Percentiles rank a stretch among this genome's conserved stretches.
Conservation (phyloP, 2,888 invertebrate species). For the Gari tellinella region DNA sequence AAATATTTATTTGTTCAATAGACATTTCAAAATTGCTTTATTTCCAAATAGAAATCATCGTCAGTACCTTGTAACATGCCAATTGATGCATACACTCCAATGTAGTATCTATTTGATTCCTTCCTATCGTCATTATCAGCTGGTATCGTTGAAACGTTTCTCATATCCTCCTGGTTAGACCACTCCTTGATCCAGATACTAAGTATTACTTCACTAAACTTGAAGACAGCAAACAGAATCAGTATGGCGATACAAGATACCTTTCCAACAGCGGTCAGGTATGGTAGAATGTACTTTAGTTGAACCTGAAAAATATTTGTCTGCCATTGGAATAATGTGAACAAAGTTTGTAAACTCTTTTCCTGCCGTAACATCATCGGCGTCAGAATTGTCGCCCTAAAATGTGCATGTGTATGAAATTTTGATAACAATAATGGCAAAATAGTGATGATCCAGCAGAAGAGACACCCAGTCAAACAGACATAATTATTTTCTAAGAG, state of each 20-base stretch:
- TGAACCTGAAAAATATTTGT: constrained; percentile 4
- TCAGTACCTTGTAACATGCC: constrained; percentile 26
- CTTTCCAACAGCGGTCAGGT: constrained; percentile 22
- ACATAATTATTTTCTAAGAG: no score
- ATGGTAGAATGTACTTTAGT: constrained; percentile 15
- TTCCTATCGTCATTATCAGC: constrained; percentile 30
- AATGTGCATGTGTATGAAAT: no score
- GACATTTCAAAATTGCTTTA: no score
- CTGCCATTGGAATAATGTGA: no score
- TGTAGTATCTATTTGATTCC: constrained; percentile 27
- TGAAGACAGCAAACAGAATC: neutral
- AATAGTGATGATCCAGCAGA: no score
- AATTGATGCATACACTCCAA: constrained; percentile 24
- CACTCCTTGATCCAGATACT: constrained; percentile 24
- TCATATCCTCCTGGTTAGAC: constrained; percentile 24
- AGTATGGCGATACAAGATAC: neutral
- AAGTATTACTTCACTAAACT: constrained; percentile 5
- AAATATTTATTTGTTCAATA: no score
- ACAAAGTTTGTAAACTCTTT: no score
- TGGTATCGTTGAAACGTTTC: constrained; percentile 17
- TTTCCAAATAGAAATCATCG: no score
- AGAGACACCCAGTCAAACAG: no score
- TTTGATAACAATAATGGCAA: no score
- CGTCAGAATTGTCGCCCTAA: no score
- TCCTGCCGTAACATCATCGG: no score